Evolutionary conservation across 2,797 vertebrate species (phyloP).

Genomic region (Monodelphis domestica): DNA sequence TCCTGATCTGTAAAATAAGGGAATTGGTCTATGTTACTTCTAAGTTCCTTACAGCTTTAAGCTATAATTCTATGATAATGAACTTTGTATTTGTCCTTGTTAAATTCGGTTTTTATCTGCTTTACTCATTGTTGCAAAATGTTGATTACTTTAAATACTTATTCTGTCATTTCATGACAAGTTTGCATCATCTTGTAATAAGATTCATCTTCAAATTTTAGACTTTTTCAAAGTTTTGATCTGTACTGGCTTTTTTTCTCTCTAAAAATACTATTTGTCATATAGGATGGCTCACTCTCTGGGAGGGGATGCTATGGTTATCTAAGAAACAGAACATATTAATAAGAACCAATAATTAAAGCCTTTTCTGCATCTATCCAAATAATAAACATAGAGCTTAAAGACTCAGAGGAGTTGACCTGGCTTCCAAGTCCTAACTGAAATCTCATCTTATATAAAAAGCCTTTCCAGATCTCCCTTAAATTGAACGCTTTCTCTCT

Average conservation of each 20-base stretch:
- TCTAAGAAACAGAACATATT: neutral
- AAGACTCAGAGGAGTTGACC: neutral
- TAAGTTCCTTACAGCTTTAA: neutral
- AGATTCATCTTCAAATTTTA: too few species aligned
- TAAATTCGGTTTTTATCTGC: neutral
- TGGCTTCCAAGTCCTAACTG: neutral
- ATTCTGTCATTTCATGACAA: neutral
- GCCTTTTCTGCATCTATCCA: neutral
- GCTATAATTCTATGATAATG: neutral
- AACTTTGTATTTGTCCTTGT: neutral
- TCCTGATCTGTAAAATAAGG: neutral
- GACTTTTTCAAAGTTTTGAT: neutral
- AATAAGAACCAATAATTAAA: neutral
- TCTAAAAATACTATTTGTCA: neutral
- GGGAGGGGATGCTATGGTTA: neutral
- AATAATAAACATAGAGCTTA: neutral
- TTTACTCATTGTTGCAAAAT: neutral
- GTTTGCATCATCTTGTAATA: neutral
- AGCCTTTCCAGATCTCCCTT: neutral
- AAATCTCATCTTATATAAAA: neutral
- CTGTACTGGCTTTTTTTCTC: neutral
- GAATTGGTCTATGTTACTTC: neutral
- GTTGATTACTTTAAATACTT: neutral
- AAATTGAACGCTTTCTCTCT: neutral
- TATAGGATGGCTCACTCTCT: neutral